Evolutionary conservation across 2,888 invertebrate species (phyloP), one percentile per base, ranked within the genome.

Genomic region (Aphodius sticticus): DNA sequence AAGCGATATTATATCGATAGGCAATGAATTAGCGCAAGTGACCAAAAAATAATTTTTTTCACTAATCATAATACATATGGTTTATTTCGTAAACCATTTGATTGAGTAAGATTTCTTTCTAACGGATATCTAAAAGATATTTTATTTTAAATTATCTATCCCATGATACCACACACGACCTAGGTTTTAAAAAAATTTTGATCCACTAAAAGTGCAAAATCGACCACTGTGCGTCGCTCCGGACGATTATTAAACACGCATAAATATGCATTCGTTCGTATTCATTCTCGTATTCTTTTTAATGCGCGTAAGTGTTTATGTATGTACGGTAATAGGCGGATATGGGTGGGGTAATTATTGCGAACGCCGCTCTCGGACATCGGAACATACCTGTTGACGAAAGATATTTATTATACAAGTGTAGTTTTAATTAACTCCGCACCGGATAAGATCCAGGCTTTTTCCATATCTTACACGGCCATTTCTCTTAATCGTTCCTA

Each of bases 341-440:
- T 74, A 74, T 74, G 74, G 74, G 74, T 74, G 74, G 74, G 37
- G 74, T 74, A 74, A 74, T 74, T 74, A 35, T 74, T 74, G 74
- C 74, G 9, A 74, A 74, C 74, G 74, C 74, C 26, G 74, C 37
- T 74, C 74, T 74, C 74, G n/a, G 74, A 74, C 74, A 74, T 74
- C 74, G 37, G 37, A 74, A 37, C 74, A 14, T 36, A 74, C 74
- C 74, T 74, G 74, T 74, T 74, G 37, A 74, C 74, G 74, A 74
- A 74, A 53, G 53, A 53, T 53, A 53, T 53, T 53, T 53, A 53
- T 53, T 53, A 53, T 53, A 74, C 74, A 74, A 74, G 37, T 74
- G 74, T 37, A 37, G 74, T 74, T 74, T 74, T 74, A 74, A 74
- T 74, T 74, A 74, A 74, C 36, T 37, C 9, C 35, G 37, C 35